Base-by-base conservation (phyloP, 2,113 vertebrate genomes). In the Argyrosomus japonicus region DNA sequence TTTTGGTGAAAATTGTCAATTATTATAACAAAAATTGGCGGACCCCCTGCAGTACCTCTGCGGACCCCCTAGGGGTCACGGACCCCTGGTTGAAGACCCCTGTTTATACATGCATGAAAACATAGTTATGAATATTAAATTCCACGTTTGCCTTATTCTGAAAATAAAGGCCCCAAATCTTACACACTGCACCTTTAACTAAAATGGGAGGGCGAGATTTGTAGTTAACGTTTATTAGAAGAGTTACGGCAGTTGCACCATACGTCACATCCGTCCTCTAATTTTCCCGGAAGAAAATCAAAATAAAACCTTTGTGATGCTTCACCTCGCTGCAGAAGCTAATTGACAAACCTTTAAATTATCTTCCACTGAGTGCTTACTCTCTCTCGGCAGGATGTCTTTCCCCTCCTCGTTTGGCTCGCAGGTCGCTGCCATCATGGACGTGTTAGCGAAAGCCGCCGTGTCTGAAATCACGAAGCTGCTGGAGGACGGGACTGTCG, bases 381-480 rank as follows among this genome's bases (percentile, higher is more conserved):
- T 23, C 5, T 36, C 21, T 0, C 5, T 17, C 36, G 12, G 6
- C 29, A 58, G 57, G 50, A 93, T 94, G 93, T 79, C 90, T 29
- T 82, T 87, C 50, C 51, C 91, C 2, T 64, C 85, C 5, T 61
- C 87, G 3, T 88, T 94, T 8, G 71, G 79, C 1, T 1, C 85
- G 62, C 94, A 94, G 89, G 75, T 95, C 18, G 81, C 91, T 1
- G 90, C 92, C 62, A 87, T 95, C 70, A 90, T 95, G 93, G 93
- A 95, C 6, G 89, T 86, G 13, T 65, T 95, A 9, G 83, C 88
- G 6, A 93, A 91, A 32, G 90, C 93, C 4, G 94, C 93, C 1
- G 92, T 94, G 5, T 87, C 89, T 3, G 95, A 95, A 84, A 94
- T 95, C 21, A 89, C 88, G n/a, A 92, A 93, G 75, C 89, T 95